These are phyloP conservation scores for Paralichthys olivaceus DNA, from an alignment of 2,113 vertebrate genomes.

Conservation along the genomic window DNA sequence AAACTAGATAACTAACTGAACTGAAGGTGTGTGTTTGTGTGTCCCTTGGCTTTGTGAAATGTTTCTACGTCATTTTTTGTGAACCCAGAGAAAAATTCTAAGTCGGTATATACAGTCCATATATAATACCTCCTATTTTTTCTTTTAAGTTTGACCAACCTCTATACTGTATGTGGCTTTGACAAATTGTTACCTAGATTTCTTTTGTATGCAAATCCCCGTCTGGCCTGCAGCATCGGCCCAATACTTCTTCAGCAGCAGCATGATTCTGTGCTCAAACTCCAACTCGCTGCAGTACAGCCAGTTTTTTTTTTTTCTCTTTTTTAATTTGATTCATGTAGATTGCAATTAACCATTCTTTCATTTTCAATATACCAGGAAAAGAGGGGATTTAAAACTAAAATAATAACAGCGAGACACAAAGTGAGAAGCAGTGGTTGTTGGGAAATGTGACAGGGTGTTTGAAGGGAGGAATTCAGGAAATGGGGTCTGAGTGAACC, in stretches of 20 bases:
- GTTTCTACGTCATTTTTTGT: constrained; percentile 83
- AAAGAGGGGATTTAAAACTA: constrained; percentile 62
- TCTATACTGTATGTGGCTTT: constrained; percentile 77
- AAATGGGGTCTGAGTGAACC: constrained; percentile 57
- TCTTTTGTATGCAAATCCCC: constrained; percentile 65
- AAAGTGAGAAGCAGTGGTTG: constrained; percentile 30
- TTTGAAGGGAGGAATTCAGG: constrained; percentile 53
- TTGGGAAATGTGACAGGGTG: constrained; percentile 56
- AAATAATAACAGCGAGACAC: constrained; percentile 57
- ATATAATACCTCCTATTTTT: constrained; percentile 59
- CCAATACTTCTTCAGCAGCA: constrained; percentile 45
- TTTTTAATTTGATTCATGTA: constrained; percentile 50
- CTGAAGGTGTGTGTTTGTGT: constrained; percentile 85
- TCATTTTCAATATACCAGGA: constrained; percentile 57
- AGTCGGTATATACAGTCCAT: constrained; percentile 79
- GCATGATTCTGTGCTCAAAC: constrained; percentile 43
- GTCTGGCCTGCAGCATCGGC: constrained; percentile 51
- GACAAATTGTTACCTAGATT: constrained; percentile 61
- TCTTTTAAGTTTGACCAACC: constrained; percentile 64
- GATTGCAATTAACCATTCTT: constrained; percentile 63
- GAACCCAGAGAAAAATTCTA: constrained; percentile 78
- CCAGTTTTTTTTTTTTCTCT: constrained; percentile 25
- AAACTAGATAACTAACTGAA: constrained; percentile 85
- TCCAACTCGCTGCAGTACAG: constrained; percentile 53
- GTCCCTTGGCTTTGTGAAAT: constrained; percentile 87